Evolutionary conservation across 1,140 invertebrate genomes (phyloP).

Genomic region (Heterodera schachtii): DNA sequence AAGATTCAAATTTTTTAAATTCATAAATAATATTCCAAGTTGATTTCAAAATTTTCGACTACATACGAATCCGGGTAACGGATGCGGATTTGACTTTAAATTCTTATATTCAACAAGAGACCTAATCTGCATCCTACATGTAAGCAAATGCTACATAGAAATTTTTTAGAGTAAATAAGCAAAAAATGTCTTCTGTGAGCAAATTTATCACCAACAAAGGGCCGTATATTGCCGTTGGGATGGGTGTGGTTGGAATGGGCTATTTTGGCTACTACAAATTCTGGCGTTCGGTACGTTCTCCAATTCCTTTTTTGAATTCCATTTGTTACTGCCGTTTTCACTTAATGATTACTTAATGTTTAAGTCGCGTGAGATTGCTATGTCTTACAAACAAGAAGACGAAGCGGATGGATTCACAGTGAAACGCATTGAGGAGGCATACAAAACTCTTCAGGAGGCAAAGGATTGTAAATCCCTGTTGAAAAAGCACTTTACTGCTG

Average conservation of each 20-base stretch:
- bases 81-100: too few species aligned
- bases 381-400: conserved; percentile 22
- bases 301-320: neutral
- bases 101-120: too few species aligned
- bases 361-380: conserved; percentile 28
- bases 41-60: too few species aligned
- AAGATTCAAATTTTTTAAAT: too few species aligned
- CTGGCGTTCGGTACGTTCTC: neutral
- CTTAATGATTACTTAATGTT: neutral
- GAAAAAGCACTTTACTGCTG: conserved; percentile 88
- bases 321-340: too few species aligned
- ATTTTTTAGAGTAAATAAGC: neutral
- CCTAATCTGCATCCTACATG: too few species aligned
- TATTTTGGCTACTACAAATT: neutral
- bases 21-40: too few species aligned
- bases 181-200: neutral
- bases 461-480: conserved; percentile 81
- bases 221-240: neutral
- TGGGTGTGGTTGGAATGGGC: conserved; percentile 4
- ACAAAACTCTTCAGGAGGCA: conserved; percentile 68
- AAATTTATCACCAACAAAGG: conserved; percentile 20
- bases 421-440: conserved; percentile 80
- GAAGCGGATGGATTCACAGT: conserved; percentile 63
- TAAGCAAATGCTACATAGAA: too few species aligned
- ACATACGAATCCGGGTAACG: too few species aligned